Conservation (phyloP, 2,888 invertebrate genomes). For the Mongoloraphidia duomilia region DNA sequence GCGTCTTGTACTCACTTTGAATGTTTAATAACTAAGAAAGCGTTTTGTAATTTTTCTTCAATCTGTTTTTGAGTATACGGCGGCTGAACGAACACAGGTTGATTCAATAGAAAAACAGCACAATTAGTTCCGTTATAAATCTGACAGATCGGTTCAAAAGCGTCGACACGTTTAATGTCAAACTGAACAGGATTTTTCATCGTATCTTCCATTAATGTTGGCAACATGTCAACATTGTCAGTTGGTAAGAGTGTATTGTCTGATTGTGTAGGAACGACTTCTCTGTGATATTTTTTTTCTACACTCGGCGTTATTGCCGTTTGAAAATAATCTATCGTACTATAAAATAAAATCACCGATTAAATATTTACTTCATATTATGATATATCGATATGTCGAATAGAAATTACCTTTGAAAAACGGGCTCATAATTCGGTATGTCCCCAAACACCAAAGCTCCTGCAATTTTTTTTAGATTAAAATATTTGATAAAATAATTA, state of each 20-base stretch:
- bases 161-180: constrained; percentile 18
- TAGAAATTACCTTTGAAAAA: constrained; percentile 1
- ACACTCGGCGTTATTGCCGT: constrained; percentile 4
- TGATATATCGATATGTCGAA: too few relatives aligned
- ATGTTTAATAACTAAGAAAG: constrained; percentile 71
- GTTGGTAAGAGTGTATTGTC: constrained; percentile 10
- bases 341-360: not conserved
- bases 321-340: constrained; percentile 2
- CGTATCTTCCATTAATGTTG: constrained; percentile 17
- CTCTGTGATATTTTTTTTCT: not conserved
- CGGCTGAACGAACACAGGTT: constrained; percentile 75
- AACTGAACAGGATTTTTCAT: constrained; percentile 15
- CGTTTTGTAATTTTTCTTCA: constrained; percentile 70
- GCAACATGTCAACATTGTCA: constrained; percentile 15
- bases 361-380: too few relatives aligned
- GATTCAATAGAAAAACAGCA: constrained; percentile 58
- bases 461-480: not conserved
- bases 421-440: constrained; percentile 11
- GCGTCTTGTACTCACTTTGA: constrained; percentile 70
- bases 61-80: constrained; percentile 60
- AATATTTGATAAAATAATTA: not conserved
- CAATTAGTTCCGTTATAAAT: constrained; percentile 73
- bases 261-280: not conserved
- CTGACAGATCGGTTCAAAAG: constrained; percentile 51
- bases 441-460: constrained; percentile 24